Evolutionary conservation across 2,113 vertebrate species (phyloP).

Genomic region (Cranoglanis bouderius): DNA sequence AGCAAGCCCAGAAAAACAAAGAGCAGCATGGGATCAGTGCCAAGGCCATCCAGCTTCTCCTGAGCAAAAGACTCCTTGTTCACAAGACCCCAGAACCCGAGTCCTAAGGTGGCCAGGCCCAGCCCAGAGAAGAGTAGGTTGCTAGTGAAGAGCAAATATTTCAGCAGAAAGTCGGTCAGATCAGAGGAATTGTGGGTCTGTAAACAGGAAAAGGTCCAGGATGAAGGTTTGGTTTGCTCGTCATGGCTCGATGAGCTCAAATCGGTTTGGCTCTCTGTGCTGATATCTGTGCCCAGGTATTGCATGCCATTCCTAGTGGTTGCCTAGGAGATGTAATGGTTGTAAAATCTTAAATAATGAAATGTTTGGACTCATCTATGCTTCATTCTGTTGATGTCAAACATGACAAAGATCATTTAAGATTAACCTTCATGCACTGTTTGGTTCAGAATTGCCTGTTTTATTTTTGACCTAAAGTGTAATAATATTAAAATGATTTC

Average conservation of each 20-base stretch:
- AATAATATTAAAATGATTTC: neutral
- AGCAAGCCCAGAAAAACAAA: constrained; percentile 73
- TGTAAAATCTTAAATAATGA: neutral
- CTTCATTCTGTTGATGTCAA: neutral
- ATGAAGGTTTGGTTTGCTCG: neutral
- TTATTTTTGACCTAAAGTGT: neutral
- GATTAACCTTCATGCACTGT: neutral
- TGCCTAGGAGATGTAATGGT: constrained; percentile 53
- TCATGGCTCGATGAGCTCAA: neutral
- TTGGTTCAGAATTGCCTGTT: neutral
- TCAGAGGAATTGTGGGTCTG: neutral
- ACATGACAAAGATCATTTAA: neutral
- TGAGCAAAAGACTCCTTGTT: constrained; percentile 76
- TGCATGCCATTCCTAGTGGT: constrained; percentile 15
- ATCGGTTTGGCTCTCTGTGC: constrained; percentile 45
- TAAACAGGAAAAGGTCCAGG: neutral
- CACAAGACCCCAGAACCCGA: constrained; percentile 87
- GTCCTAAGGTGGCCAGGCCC: constrained; percentile 72
- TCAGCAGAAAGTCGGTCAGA: constrained; percentile 70
- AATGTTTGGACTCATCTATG: neutral
- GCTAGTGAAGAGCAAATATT: constrained; percentile 75
- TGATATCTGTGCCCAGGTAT: constrained; percentile 26
- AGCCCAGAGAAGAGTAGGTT: constrained; percentile 83
- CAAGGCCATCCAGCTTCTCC: constrained; percentile 68
- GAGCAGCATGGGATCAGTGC: constrained; percentile 82